These are phyloP conservation scores for Acridotheres tristis DNA, from an alignment of 2,797 vertebrate species.

Conservation along the genomic window DNA sequence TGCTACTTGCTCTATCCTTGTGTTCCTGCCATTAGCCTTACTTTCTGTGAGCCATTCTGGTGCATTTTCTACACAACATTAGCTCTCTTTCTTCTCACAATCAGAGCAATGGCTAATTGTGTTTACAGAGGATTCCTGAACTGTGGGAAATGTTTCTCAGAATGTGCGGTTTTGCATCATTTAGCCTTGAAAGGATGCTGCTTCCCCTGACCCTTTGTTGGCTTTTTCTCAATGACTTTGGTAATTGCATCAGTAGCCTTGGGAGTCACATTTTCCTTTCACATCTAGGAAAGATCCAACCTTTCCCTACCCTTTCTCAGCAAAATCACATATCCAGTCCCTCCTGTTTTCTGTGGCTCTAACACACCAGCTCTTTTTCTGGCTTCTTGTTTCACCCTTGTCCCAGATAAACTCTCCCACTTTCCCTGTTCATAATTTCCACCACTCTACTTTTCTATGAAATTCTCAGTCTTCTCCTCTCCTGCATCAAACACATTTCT, in stretches of 20 bases:
- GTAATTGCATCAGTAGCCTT: constrained; percentile 29
- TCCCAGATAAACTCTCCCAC: neutral
- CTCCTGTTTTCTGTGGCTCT: neutral
- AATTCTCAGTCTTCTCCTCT: neutral
- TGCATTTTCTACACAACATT: neutral
- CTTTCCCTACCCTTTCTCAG: neutral
- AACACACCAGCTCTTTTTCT: neutral
- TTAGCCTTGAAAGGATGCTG: constrained; percentile 43
- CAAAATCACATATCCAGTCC: neutral
- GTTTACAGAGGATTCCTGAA: constrained; percentile 25
- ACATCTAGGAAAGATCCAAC: constrained; percentile 11
- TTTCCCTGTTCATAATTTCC: neutral
- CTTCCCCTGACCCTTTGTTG: constrained; percentile 37
- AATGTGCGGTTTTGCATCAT: neutral
- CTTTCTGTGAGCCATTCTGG: neutral
- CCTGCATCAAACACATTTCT: neutral
- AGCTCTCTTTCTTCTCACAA: neutral
- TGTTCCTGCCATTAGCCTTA: neutral
- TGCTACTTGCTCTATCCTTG: neutral
- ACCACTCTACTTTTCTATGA: neutral
- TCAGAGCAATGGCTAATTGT: neutral
- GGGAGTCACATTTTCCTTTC: constrained; percentile 34
- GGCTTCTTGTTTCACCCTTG: neutral
- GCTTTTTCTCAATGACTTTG: neutral
- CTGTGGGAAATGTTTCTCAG: constrained; percentile 40